A percentile compares a stretch with the other conserved stretches of the same genome.
Evolutionary conservation across 2,113 vertebrate genomes (phyloP).

Genomic region (Etia nguti): DNA sequence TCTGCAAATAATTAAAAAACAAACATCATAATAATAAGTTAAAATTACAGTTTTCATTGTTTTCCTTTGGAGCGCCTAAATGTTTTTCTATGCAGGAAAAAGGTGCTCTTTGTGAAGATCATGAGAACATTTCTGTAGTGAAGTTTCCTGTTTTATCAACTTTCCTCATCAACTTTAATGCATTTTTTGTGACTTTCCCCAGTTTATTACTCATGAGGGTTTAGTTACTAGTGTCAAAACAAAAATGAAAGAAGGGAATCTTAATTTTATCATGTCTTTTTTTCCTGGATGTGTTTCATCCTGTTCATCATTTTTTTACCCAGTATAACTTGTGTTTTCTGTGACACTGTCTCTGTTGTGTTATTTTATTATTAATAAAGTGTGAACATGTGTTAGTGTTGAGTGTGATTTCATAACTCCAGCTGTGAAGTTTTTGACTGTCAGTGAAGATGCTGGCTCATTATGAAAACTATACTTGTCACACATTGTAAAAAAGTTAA

Average conservation of each 20-base stretch:
- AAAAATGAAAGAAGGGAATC: no score
- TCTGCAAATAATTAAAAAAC: accelerated
- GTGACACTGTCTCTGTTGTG: background rate
- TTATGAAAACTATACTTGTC: accelerated
- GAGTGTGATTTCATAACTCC: background rate
- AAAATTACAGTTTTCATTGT: background rate
- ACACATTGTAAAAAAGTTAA: accelerated
- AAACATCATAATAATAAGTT: background rate
- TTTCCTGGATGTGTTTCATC: no score
- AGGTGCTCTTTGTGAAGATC: accelerated
- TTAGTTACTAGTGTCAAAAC: no score
- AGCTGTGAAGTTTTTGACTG: background rate
- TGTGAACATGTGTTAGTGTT: background rate
- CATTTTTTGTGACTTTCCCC: accelerated
- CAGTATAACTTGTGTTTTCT: no score
- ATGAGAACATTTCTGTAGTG: background rate
- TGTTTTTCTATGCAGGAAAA: accelerated
- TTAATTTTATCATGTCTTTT: no score
- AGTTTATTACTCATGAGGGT: background rate
- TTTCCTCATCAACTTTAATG: background rate
- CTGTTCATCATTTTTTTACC: no score
- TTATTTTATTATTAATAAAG: background rate
- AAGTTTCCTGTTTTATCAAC: background rate
- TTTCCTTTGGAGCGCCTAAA: background rate
- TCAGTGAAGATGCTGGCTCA: background rate